Evolutionary conservation across 2,797 vertebrate genomes (phyloP), one percentile per base, ranked within the genome.

Genomic region (Chaetophractus vellerosus): DNA sequence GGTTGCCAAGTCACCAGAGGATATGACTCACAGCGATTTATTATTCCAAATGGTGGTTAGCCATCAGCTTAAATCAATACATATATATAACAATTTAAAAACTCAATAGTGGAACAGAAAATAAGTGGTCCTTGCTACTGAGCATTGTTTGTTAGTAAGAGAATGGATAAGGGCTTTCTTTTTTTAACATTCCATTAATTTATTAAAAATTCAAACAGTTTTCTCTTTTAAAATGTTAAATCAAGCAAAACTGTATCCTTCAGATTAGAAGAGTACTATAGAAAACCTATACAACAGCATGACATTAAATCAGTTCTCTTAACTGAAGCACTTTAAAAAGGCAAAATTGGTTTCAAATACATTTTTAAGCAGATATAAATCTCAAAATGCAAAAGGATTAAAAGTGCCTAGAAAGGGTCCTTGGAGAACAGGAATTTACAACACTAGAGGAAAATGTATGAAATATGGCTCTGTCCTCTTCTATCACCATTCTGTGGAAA

Each of bases 351-450:
- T 48, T 88, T 91, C 45, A 93, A 82, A 81, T 2, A 88, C 41
- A 83, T 80, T 95, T 83, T 79, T 64, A 89, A 83, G 75, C 87
- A 95, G 75, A 97, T 95, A 88, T 93, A 85, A 89, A 83, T 69
- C 33, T 31, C 79, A 86, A 91, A 91, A 59, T 52, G n/a, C 23
- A 83, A 91, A 93, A 81, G 68, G 48, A 59, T 76, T 55, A 92
- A n/a, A 87, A 76, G 78, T 55, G 75, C 23, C 80, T 82, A 79
- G 69, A 63, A 38, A 61, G 31, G 28, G 55, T 66, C 38, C 28
- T 52, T 38, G 48, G 64, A 71, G 69, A 74, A 14, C 87, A 38
- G 92, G 52, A 80, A 64, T 48, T 76, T 52, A 61, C 79, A 92
- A 76, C 41, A 83, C 24, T 69, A 63, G 12, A 64, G 74, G 31